Base-by-base conservation (phyloP, 2,797 vertebrate genomes). In the Cossypha niveicapilla region DNA sequence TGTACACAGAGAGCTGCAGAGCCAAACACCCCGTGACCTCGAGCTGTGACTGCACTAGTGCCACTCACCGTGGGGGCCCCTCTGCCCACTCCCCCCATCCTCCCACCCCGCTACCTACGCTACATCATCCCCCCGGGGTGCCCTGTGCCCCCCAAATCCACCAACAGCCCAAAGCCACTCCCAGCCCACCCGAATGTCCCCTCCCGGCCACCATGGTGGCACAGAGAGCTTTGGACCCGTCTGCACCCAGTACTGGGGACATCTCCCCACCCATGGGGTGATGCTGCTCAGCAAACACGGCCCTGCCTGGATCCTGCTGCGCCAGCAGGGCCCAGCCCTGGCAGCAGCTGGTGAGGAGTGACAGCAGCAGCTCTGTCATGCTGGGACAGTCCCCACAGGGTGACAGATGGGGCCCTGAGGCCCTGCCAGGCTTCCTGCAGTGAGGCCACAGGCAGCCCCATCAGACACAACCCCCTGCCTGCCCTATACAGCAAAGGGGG, bases 11-110 rank as follows among this genome's bases (percentile, higher is more conserved):
- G 19, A 79, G n/a, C 60, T 37, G 67, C 80, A 76, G 62, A 73
- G 47, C 34, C 54, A 37, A 57, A 58, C 3, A 5, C 42, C n/a
- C 37, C 0, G 0, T 13, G 35, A 60, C 17, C 4, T 14, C 5
- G 11, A 22, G 42, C 51, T 6, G 0, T 3, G 18, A 15, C 34
- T 1, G 0, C 0, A 0, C 17, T 0, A 0, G 30, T 44, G 15
- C 48, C 0, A 0, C 27, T 9, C 17, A 2, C 27, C 0, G 0
- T 6, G 8, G 37, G 14, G 19, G 14, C 17, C 32, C 32, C 45
- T 79, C 45, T 3, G 2, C n/a, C n/a, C 0, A 0, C 23, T 54
- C 10, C 32, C 60, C 34, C 22, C 1, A 0, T 34, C 45, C 28
- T 37, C 39, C 24, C 63, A 21, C 11, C 68, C 67, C 58, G 9